These are phyloP conservation scores for Operophtera brumata DNA, from an alignment of 2,888 invertebrate species.

Conservation along the genomic window DNA sequence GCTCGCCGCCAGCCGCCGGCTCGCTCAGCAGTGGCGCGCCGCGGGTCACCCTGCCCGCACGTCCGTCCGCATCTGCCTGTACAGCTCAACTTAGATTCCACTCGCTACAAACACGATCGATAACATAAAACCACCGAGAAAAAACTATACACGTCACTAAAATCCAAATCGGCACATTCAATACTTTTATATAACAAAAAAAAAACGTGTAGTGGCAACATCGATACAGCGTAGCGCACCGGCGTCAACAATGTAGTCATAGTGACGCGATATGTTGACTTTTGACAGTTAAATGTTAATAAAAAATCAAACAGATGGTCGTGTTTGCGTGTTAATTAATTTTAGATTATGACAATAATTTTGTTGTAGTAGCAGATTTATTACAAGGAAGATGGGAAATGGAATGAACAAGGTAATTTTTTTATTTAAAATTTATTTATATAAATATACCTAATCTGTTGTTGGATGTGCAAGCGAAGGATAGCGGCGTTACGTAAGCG, in stretches of 20 bases:
- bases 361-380: constrained; percentile 45
- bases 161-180: constrained; percentile 36
- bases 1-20: constrained; percentile 38
- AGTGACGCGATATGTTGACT: constrained; percentile 72
- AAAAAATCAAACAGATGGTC: constrained; percentile 48
- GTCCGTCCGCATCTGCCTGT: constrained; percentile 35
- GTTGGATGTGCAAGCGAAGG: constrained; percentile 35
- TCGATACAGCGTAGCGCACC: constrained; percentile 59
- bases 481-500: constrained; percentile 53
- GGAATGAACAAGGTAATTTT: constrained; percentile 92
- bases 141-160: constrained; percentile 28
- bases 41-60: constrained; percentile 50
- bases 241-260: constrained; percentile 79
- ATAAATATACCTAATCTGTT: constrained; percentile 1
- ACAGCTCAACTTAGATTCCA: constrained; percentile 35
- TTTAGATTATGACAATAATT: constrained; percentile 56
- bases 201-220: constrained; percentile 46
- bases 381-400: constrained; percentile 84
- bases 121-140: constrained; percentile 44
- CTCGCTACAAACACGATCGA: constrained; percentile 50
- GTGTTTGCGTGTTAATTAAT: constrained; percentile 48
- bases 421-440: background rate
- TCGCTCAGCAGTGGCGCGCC: constrained; percentile 64
- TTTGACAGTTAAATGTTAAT: constrained; percentile 57
- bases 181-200: constrained; percentile 42